Evolutionary conservation across 1,140 invertebrate species (phyloP).

Genomic region (Matsumurasca onukii): DNA sequence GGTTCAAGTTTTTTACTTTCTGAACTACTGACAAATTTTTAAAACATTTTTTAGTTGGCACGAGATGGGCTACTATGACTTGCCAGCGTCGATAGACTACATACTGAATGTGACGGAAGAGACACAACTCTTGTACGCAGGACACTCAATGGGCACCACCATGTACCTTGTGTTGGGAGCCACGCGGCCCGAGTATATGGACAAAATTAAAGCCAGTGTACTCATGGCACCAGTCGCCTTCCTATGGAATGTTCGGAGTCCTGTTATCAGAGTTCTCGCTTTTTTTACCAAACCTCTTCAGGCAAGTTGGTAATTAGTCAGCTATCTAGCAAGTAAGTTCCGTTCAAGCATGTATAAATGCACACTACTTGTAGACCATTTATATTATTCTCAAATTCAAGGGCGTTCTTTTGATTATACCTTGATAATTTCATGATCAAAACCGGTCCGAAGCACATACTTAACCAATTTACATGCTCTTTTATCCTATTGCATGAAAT

Average conservation of each 20-base stretch:
- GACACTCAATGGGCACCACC: constrained; percentile 63
- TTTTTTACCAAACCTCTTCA: constrained; percentile 40
- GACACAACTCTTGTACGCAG: constrained; percentile 54
- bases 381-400: too few relatives aligned
- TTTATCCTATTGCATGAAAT: too few relatives aligned
- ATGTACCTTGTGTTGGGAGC: constrained; percentile 54
- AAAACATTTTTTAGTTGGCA: constrained; percentile 53
- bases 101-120: constrained; percentile 55
- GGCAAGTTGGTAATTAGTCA: constrained; percentile 26
- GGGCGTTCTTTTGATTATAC: too few relatives aligned
- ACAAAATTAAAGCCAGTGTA: constrained; percentile 49
- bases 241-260: constrained; percentile 25
- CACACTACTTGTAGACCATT: not conserved
- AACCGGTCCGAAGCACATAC: too few relatives aligned
- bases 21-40: too few relatives aligned
- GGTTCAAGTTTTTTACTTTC: too few relatives aligned
- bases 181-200: constrained; percentile 55
- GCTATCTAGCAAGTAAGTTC: not conserved
- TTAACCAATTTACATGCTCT: too few relatives aligned
- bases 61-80: constrained; percentile 64
- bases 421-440: too few relatives aligned
- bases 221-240: constrained; percentile 52
- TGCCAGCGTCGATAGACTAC: constrained; percentile 62
- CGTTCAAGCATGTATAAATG: not conserved
- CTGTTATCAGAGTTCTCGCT: too few relatives aligned